Conservation (phyloP, 2,113 vertebrate genomes). For the Bambusicola thoracicus region DNA sequence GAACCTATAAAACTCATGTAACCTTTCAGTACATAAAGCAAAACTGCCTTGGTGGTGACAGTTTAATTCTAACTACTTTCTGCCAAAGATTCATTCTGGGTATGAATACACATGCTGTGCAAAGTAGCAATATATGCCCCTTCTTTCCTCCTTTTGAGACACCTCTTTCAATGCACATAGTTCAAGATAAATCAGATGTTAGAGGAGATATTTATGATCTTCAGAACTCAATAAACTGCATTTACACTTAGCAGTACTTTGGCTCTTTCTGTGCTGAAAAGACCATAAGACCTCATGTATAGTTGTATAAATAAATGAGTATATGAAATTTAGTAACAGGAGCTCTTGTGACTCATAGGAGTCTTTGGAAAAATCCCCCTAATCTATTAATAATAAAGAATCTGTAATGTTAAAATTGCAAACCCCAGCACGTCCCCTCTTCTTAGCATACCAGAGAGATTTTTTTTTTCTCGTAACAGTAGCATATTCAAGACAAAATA, state of each 20-base stretch:
- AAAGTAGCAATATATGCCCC: neutral
- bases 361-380: conserved; percentile 64
- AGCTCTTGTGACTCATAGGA: conserved; percentile 67
- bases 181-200: neutral
- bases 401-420: conserved; percentile 65
- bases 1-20: conserved; percentile 34
- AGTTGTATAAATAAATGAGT: conserved; percentile 46
- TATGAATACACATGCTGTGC: conserved; percentile 55
- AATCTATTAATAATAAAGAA: conserved; percentile 73
- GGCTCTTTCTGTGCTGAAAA: conserved; percentile 41
- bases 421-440: conserved; percentile 55
- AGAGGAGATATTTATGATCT: conserved; percentile 1
- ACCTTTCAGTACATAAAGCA: conserved; percentile 1
- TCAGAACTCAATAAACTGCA: conserved; percentile 30
- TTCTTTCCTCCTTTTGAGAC: neutral
- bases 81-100: conserved; percentile 7
- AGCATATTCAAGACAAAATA: conserved; percentile 53
- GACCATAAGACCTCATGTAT: neutral
- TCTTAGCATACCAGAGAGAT: conserved; percentile 49
- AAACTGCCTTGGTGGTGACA: conserved; percentile 20
- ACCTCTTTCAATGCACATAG: neutral
- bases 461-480: conserved; percentile 50
- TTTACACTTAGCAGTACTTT: conserved; percentile 9
- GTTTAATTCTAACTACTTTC: conserved; percentile 42
- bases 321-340: conserved; percentile 62